phyloP scores from a whole-genome alignment of 2,888 invertebrate genomes.

The Volucella zonaria region DNA sequence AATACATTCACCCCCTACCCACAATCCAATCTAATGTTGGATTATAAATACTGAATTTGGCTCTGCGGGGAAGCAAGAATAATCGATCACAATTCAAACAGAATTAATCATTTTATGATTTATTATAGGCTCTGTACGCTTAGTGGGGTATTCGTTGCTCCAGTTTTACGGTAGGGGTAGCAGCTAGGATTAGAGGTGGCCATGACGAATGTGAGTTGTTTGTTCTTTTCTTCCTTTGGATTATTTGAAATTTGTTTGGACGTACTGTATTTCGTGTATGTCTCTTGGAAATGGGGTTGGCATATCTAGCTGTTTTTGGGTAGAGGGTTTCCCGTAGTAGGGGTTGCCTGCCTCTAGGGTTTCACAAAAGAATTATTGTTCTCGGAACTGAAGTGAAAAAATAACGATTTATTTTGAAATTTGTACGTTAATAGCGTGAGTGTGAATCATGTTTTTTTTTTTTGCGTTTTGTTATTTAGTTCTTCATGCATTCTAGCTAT shows the following conservation, averaged over 20 bases:
- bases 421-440: conserved; percentile 11
- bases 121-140: conserved; percentile 27
- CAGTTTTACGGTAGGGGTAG: too few species aligned
- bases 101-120: conserved; percentile 62
- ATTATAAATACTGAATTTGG: conserved; percentile 54
- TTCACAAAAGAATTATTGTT: conserved; percentile 38
- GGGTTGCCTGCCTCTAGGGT: neutral
- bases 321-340: neutral
- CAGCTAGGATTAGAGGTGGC: conserved; percentile 5
- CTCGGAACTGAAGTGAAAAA: conserved; percentile 29
- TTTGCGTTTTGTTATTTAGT: neutral
- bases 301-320: too few species aligned
- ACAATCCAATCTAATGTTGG: conserved; percentile 42
- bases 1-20: neutral
- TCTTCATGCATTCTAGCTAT: too few species aligned
- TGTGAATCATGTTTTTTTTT: conserved; percentile 21
- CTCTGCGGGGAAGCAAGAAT: conserved; percentile 28
- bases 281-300: neutral
- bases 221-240: conserved; percentile 25
- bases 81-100: conserved; percentile 58
- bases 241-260: conserved; percentile 37
- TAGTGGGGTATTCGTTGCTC: too few species aligned
- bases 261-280: conserved; percentile 6
- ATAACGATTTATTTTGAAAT: conserved; percentile 36
- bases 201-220: conserved; percentile 55